Evolutionary conservation across 2,888 invertebrate species (phyloP), one percentile per base, ranked within the genome.

Genomic region (Aphelenchoides bicaudatus): DNA sequence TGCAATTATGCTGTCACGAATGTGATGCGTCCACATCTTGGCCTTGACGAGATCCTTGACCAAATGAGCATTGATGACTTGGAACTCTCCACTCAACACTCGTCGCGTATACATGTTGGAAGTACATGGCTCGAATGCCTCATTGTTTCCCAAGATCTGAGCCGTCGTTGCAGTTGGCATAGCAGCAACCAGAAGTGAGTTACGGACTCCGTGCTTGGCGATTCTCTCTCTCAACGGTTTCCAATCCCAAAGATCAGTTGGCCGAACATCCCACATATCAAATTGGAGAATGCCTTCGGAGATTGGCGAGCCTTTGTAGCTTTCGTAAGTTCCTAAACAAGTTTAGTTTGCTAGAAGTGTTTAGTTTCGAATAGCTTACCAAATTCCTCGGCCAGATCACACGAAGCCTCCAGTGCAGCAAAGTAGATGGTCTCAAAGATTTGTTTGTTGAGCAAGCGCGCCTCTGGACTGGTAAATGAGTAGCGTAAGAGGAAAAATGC

Each of bases 101-200:
- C 93, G 84, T 31, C 96, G 84, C 21, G 88, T 87, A 81, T 96
- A 98, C 71, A 98, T 90, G 79, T 98, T 98, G 31, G 90, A 92
- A 0, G 94, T 96, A 81, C 94, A 98, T 0, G 98, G 91, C 81
- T 98, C 98, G 77, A 94, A 88, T 0, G 93, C 90, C 81, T 98
- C 96, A 80, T 96, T 98, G 80, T 98, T 99, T 19, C 98, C 98
- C 43, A 98, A 85, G 78, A 99, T 99, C 82, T 98, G 96, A 2
- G 98, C 96, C 0, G 96, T 98, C 0, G 94, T 93, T 6, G 96
- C 94, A 3, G 96, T 98, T 0, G 96, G 96, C 96, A 98, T 98
- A 0, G 94, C 94, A 0, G 96, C 94, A 64, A 96, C 71, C 21
- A 98, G 83, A 28, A 94, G 83, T 1, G 93, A 93, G 82, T 98